A percentile compares a stretch with the other conserved stretches of the same genome.
Conservation (phyloP, 2,888 invertebrate species). For the Sarcophaga rosellei region DNA sequence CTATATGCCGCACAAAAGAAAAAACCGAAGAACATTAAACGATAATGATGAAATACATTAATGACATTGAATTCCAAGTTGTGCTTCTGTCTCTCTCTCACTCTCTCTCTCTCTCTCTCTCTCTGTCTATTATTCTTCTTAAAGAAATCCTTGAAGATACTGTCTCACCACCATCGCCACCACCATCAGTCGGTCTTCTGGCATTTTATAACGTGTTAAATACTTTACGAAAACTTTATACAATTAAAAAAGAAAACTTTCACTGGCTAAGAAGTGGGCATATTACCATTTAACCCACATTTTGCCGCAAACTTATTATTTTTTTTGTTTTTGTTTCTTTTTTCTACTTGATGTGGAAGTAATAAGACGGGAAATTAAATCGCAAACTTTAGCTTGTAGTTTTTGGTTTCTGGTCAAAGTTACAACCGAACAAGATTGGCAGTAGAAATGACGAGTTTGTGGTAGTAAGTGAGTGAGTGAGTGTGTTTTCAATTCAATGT, state of each 20-base stretch:
- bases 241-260: constrained; percentile 21
- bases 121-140: neutral
- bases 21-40: neutral
- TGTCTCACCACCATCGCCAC: neutral
- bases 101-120: too few relatives aligned
- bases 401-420: constrained; percentile 25
- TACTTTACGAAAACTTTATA: neutral
- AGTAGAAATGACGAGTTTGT: neutral
- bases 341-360: neutral
- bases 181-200: neutral
- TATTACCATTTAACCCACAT: constrained; percentile 36
- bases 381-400: constrained; percentile 26
- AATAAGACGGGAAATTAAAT: constrained; percentile 40
- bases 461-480: too few relatives aligned
- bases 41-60: neutral
- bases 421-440: neutral
- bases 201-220: neutral
- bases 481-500: too few relatives aligned
- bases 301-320: neutral
- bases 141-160: neutral
- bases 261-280: neutral
- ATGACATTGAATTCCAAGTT: neutral
- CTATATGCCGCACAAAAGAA: neutral
- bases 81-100: too few relatives aligned
- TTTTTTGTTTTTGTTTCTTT: neutral